phyloP scores from a whole-genome alignment of 2,797 vertebrate species.

The Manis pentadactyla region DNA sequence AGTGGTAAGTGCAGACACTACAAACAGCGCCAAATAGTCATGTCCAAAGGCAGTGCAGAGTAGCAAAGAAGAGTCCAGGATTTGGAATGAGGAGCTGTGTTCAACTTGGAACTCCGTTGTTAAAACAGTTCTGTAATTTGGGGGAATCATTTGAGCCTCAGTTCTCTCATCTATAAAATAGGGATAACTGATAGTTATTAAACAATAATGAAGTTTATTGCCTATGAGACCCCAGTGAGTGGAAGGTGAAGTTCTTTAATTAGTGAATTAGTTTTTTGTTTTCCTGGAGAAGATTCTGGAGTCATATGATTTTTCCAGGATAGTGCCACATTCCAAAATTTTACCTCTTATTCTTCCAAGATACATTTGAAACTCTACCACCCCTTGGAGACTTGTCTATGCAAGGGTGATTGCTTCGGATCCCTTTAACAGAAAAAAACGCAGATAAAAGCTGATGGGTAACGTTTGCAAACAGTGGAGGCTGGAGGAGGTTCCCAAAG shows the following conservation, averaged over 20 bases:
- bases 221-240: not conserved
- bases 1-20: not conserved
- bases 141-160: not conserved
- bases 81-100: not conserved
- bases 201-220: not conserved
- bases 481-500: not conserved
- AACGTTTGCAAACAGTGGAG: not conserved
- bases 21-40: not conserved
- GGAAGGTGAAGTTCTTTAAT: not conserved
- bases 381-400: not conserved
- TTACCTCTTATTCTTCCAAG: not conserved
- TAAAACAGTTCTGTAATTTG: not conserved
- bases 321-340: constrained; percentile 1
- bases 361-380: not conserved
- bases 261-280: constrained; percentile 19
- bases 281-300: constrained; percentile 38
- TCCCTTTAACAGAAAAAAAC: not conserved
- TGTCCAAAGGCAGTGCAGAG: not conserved
- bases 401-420: not conserved
- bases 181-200: constrained; percentile 7
- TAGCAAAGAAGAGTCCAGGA: not conserved
- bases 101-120: not conserved
- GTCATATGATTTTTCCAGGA: not conserved
- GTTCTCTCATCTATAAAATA: constrained; percentile 50
- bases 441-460: not conserved